Base-by-base conservation (phyloP, 2,113 vertebrate genomes). In the Pseudorhombus dupliciocellatus region DNA sequence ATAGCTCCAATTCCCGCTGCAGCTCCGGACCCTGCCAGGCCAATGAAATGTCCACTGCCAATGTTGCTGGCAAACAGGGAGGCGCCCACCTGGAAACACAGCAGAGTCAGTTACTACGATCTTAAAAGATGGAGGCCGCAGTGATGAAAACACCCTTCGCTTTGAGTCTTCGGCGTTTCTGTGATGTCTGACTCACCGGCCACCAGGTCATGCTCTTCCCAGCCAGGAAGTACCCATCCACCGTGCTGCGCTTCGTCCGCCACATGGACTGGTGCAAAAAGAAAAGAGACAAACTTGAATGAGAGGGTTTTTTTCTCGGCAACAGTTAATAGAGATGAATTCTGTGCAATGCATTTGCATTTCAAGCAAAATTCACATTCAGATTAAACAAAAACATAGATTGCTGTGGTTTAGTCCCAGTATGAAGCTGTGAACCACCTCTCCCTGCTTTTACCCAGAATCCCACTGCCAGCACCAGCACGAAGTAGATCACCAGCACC, bases 31-130 rank as follows among this genome's bases (percentile, higher is more conserved):
- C 98, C 98, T 0, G 98, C 98, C 82, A 99, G 87, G 15, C 98
- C 97, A 0, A 99, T 94, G 84, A 99, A 98, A 74, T 99, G 98
- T 1, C 97, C 97, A 0, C 98, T 99, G 63, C 98, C 98, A 31
- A 99, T 95, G 0, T 99, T 99, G 84, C 98, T 99, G 90, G 98
- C 96, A 83, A 99, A 99, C 37, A 99, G 91, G 22, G 98, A 99
- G 0, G 97, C 95, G 0, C 97, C 98, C 30, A 99, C 96, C 98
- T 99, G 34, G 65, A 84, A 51, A 68, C 61, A 80, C 52, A 79
- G 20, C 14, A 55, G 11, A 71, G 12, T 25, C 37, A 1, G 4
- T 4, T 22, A 51, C 15, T 18, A 48, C 46, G n/a, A n/a, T n/a
- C n/a, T n/a, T n/a, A n/a, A 21, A 22, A 61, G 21, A n/a, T 20